phyloP scores from a whole-genome alignment of 2,113 vertebrate species.

The Physeter macrocephalus region DNA sequence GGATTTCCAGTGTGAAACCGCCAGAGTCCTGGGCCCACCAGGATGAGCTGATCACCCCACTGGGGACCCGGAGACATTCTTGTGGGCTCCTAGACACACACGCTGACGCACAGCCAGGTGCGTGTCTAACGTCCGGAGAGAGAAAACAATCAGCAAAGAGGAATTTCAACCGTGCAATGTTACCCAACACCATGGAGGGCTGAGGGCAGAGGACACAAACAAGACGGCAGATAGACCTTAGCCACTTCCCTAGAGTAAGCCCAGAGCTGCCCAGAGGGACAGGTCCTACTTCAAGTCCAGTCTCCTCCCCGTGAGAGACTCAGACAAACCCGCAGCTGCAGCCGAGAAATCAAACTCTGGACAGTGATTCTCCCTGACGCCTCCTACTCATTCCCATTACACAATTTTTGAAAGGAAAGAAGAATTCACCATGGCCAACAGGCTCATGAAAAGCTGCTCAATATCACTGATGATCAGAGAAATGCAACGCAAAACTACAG shows the following conservation, averaged over 20 bases:
- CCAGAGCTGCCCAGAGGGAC: too few relatives aligned
- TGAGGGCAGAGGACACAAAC: not conserved
- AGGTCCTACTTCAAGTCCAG: fast-evolving
- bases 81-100: too few relatives aligned
- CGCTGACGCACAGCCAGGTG: fast-evolving
- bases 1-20: not conserved
- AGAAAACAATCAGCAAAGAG: not conserved
- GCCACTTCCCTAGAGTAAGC: not conserved
- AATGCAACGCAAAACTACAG: not conserved
- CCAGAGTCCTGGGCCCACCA: not conserved
- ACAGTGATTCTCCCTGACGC: fast-evolving
- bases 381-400: fast-evolving
- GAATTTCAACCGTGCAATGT: fast-evolving
- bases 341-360: fast-evolving
- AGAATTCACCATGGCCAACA: fast-evolving
- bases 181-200: fast-evolving
- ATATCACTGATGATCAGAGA: not conserved
- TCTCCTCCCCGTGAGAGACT: fast-evolving
- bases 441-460: not conserved
- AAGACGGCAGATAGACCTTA: not conserved
- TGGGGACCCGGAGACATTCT: fast-evolving
- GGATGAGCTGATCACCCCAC: fast-evolving
- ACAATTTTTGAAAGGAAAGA: not conserved
- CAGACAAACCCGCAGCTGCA: not conserved
- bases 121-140: not conserved